Evolutionary conservation across 23 tunicate species (phyloP), one percentile per base, ranked within the genome.

Genomic region (Diplosoma virens): DNA sequence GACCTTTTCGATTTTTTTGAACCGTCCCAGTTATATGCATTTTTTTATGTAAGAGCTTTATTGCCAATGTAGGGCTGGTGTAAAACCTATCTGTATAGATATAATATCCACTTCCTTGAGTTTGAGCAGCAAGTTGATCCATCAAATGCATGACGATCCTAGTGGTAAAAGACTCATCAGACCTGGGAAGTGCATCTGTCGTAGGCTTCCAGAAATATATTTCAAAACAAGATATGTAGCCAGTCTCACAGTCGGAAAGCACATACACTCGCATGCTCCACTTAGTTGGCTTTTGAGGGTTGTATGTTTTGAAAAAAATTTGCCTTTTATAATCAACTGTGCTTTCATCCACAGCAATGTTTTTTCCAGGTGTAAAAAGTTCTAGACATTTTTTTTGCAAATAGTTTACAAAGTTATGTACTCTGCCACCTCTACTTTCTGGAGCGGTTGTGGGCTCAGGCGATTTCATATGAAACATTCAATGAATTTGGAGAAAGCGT

Each of bases 271-370:
- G 59, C 33, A 71, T 32, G 31, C 59, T 59, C 59, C 77, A 71
- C n/a, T 71, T 71, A 27, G 59, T 71, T 1, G 77, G 59, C 59
- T 71, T 71, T 41, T 71, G 59, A 4, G 77, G 77, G 36, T 47
- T 71, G 59, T 71, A 71, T 1, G 77, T 71, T 41, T 71, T 47
- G 59, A 71, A 71, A 41, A 9, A 31, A 7, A 37, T 71, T 18
- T 59, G 58, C 2, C 77, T 59, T 69, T 69, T 69, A 28, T 23
- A 71, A 1, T 36, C 71, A 26, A 65, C 35, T 65, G 71, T 65
- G 35, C 71, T 65, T 65, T 65, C 35, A 28, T 65, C 59, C 24
- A 69, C 76, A 11, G 76, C 76, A 35, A 69, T 23, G 25, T 69
- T 69, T 69, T 37, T 35, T 21, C 76, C 56, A 23, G 76, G 59